phyloP scores from a whole-genome alignment of 1,140 invertebrate species.

The Macrobrachium nipponense region DNA sequence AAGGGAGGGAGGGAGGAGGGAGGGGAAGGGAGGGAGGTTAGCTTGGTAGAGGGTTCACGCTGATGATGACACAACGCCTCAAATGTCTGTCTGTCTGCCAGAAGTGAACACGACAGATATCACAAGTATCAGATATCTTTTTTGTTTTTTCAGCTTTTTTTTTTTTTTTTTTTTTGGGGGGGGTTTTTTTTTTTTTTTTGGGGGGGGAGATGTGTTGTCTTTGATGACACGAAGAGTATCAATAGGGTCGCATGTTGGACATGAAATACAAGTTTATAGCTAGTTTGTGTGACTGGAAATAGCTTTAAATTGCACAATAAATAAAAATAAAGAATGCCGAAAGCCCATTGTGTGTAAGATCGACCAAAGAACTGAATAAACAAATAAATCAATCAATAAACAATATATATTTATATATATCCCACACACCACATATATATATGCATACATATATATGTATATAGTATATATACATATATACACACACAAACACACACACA shows the following conservation, averaged over 20 bases:
- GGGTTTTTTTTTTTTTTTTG: background rate
- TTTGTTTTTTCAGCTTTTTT: background rate
- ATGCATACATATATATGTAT: slow-evolving; percentile 10
- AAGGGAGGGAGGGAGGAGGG: background rate
- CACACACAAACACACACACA: background rate
- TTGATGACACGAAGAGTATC: no score
- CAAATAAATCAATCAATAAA: background rate
- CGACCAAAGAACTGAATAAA: background rate
- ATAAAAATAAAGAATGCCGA: background rate
- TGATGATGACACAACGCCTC: no score
- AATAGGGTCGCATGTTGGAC: no score
- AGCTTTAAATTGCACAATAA: background rate
- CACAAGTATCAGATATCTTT: background rate
- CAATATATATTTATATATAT: no score
- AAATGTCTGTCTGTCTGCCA: background rate
- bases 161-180: background rate
- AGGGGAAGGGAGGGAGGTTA: no score
- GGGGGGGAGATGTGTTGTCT: no score
- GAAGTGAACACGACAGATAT: no score
- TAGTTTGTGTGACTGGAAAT: no score
- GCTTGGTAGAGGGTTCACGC: background rate
- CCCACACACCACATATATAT: background rate
- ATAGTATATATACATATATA: slow-evolving; percentile 14
- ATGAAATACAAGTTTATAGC: no score
- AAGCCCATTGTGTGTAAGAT: no score